phyloP scores from a whole-genome alignment of 2,797 vertebrate species.

The Esox lucius region DNA sequence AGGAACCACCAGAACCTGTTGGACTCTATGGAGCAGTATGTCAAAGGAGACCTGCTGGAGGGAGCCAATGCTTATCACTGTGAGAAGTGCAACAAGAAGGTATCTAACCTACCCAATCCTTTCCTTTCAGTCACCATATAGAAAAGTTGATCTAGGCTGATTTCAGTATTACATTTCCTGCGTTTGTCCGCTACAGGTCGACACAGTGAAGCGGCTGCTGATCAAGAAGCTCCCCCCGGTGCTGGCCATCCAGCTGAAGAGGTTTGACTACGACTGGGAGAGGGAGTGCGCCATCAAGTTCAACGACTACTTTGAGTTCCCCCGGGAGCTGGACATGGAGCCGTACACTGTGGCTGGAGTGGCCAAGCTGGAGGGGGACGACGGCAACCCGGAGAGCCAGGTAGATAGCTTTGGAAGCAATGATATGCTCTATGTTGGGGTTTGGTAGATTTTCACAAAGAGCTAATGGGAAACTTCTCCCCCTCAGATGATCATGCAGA shows the following conservation, averaged over 20 bases:
- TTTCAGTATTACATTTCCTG: not conserved
- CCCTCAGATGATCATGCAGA: conserved; percentile 76
- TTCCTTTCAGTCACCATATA: not conserved
- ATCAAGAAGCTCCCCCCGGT: conserved; percentile 99
- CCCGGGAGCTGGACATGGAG: conserved; percentile 98
- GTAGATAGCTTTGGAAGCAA: not conserved
- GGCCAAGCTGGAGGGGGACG: conserved; percentile 95
- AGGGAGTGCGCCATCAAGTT: conserved; percentile 99
- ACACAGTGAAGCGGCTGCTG: conserved; percentile 97
- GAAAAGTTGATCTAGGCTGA: not conserved
- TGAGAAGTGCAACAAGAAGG: conserved; percentile 94
- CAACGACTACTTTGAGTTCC: conserved; percentile 99
- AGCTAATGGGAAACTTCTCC: not conserved
- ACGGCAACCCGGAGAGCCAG: conserved; percentile 89
- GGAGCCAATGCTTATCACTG: conserved; percentile 92
- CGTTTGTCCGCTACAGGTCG: conserved; percentile 78
- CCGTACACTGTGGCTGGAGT: conserved; percentile 98
- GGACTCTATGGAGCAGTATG: conserved; percentile 89
- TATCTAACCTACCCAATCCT: conserved; percentile 38
- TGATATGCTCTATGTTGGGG: not conserved
- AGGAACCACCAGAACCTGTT: conserved; percentile 91
- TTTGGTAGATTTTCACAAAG: not conserved
- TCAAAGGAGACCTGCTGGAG: conserved; percentile 88
- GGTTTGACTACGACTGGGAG: conserved; percentile 99
- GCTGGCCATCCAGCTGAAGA: conserved; percentile 96